Evolutionary conservation across 1,140 invertebrate genomes (phyloP).

Genomic region (Lucilia sericata): DNA sequence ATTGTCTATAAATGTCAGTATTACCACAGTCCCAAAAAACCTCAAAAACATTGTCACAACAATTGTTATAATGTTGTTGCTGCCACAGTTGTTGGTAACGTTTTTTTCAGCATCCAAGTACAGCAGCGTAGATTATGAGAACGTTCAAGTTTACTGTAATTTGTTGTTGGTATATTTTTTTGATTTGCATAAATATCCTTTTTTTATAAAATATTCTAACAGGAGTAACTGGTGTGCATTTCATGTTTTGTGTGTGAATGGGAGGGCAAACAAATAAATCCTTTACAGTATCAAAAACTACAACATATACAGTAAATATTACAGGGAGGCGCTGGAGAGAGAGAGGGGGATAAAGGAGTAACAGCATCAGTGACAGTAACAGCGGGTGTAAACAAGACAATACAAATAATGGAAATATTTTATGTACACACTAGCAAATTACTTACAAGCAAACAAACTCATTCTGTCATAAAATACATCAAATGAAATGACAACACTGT

Average conservation of each 20-base stretch:
- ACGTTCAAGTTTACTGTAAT: neutral
- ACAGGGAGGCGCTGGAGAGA: no score
- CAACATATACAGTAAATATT: neutral
- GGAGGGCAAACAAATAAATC: conserved; percentile 8
- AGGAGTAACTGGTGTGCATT: neutral
- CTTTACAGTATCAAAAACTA: neutral
- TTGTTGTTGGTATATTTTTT: conserved; percentile 15
- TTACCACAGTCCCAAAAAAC: neutral
- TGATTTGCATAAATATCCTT: conserved; percentile 4
- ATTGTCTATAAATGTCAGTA: neutral
- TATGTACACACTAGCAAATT: neutral
- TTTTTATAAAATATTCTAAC: conserved; percentile 14
- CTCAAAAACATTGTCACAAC: conserved; percentile 19
- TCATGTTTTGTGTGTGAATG: neutral
- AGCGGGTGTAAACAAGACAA: conserved; percentile 15
- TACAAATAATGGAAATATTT: neutral
- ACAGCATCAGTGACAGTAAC: conserved; percentile 5
- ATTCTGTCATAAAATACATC: neutral
- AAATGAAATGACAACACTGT: neutral
- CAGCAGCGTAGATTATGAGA: neutral
- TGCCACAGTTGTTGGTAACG: neutral
- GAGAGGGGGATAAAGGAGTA: neutral
- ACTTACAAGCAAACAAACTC: neutral
- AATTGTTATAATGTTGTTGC: neutral
- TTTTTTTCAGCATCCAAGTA: neutral